These are phyloP conservation scores for Peromyscus melanophrys DNA, from an alignment of 2,797 vertebrate species.

Conservation along the genomic window DNA sequence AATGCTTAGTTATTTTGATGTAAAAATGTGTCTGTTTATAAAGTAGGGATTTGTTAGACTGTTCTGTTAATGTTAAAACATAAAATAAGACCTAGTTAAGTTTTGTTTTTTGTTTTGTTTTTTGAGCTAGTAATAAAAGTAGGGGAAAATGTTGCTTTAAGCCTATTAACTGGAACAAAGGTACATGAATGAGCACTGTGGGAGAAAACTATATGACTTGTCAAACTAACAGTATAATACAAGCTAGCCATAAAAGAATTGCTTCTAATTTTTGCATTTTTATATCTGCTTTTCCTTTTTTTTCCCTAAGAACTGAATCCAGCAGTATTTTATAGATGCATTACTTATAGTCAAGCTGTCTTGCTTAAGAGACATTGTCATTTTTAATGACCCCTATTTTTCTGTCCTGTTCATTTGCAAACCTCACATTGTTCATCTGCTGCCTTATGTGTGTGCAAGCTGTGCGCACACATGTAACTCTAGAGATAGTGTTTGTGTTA, in stretches of 20 bases:
- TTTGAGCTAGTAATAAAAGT: slow-evolving; percentile 55
- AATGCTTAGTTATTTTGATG: slow-evolving; percentile 52
- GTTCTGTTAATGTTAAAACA: slow-evolving; percentile 55
- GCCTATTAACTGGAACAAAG: slow-evolving; percentile 22
- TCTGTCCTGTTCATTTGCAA: slow-evolving; percentile 81
- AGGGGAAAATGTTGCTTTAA: slow-evolving; percentile 57
- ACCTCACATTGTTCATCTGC: slow-evolving; percentile 84
- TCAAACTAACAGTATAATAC: slow-evolving; percentile 70
- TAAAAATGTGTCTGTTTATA: slow-evolving; percentile 33
- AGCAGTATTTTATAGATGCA: slow-evolving; percentile 77
- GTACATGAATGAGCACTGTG: slow-evolving; percentile 79
- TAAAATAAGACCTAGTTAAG: slow-evolving; percentile 66
- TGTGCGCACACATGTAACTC: slow-evolving; percentile 83
- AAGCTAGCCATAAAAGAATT: slow-evolving; percentile 60
- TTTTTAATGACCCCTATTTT: slow-evolving; percentile 78
- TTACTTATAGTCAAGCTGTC: slow-evolving; percentile 80
- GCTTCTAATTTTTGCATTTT: slow-evolving; percentile 52
- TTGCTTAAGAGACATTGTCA: slow-evolving; percentile 76
- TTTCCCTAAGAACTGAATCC: slow-evolving; percentile 68
- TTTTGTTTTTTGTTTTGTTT: slow-evolving; percentile 39
- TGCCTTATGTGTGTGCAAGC: slow-evolving; percentile 82
- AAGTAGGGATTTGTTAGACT: slow-evolving; percentile 61
- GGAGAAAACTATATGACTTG: slow-evolving; percentile 71
- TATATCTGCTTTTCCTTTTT: slow-evolving; percentile 64
- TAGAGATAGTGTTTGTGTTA: slow-evolving; percentile 82